These are phyloP conservation scores for Cyphomyrus plagiostoma DNA, from an alignment of 2,113 vertebrate species.

Conservation along the genomic window DNA sequence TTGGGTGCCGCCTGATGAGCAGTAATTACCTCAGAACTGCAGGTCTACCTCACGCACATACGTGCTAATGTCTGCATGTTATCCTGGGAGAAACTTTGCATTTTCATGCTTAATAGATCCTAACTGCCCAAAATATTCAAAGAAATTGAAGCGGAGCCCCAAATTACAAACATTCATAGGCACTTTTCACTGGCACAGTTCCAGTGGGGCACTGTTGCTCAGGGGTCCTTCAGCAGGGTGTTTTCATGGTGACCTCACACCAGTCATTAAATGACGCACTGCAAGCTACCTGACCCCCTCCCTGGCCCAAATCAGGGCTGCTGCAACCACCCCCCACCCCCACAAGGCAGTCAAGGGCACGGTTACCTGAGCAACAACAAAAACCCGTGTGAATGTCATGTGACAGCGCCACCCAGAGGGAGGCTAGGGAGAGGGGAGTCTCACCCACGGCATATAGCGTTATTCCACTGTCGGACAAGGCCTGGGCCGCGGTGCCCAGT, in stretches of 20 bases:
- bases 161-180: background rate
- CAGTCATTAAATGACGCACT: background rate
- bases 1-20: constrained; percentile 51
- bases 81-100: background rate
- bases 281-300: background rate
- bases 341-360: background rate
- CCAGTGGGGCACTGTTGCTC: background rate
- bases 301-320: background rate
- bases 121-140: background rate
- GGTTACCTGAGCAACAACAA: background rate
- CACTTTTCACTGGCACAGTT: background rate
- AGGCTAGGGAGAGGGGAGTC: constrained; percentile 35
- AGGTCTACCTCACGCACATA: constrained; percentile 15
- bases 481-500: constrained; percentile 52
- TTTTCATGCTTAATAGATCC: background rate
- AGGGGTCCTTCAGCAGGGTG: background rate
- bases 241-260: background rate
- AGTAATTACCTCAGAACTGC: constrained; percentile 59
- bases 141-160: background rate
- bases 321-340: background rate
- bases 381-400: background rate
- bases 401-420: constrained; percentile 12
- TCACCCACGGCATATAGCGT: constrained; percentile 77
- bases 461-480: constrained; percentile 64
- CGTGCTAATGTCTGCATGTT: background rate